Base-by-base conservation (phyloP, 2,797 vertebrate genomes). In the Hoplostethus atlanticus region DNA sequence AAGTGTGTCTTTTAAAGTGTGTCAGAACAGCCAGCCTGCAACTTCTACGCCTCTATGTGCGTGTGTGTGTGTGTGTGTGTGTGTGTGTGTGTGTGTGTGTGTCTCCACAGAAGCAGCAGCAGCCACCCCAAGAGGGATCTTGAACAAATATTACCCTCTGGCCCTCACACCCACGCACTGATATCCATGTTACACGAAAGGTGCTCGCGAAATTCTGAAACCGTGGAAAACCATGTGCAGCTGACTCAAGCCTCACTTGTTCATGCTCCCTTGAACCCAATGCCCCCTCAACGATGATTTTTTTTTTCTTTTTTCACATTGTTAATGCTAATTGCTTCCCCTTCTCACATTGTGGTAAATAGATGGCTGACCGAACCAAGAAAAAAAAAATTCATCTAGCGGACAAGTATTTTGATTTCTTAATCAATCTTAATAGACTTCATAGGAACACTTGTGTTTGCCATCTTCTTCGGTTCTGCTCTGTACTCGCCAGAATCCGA, bases 1-100 rank as follows among this genome's bases (percentile, higher is more conserved):
- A 87, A 85, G 80, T 73, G 79, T 55, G 68, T 21, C 28, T 63
- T 86, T 89, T 79, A 86, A 86, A 89, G 79, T 77, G 70, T 74
- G 75, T 75, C 77, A 70, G 77, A 76, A 62, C 55, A 74, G 72
- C 56, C 53, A 48, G 73, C 31, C 72, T n/a, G 65, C 67, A 57
- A 76, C 66, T 76, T 56, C 80, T 64, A n/a, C 0, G 11, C 34
- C 52, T 71, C 25, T 57, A 59, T 11, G 38, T 47, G 67, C 44
- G 69, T 55, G 53, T 44, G 50, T 65, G 21, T 21, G 21, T 21
- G 21, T 21, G 21, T 21, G 21, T 21, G 21, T 21, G 21, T 21
- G 21, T 21, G 21, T 21, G 21, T 21, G 21, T 21, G 21, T 21
- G 21, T 21, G 21, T 21, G 21, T 21, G 1, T 21, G 21, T n/a